Evolutionary conservation across 1,140 invertebrate genomes (phyloP).

Genomic region (Neodiprion virginianus): DNA sequence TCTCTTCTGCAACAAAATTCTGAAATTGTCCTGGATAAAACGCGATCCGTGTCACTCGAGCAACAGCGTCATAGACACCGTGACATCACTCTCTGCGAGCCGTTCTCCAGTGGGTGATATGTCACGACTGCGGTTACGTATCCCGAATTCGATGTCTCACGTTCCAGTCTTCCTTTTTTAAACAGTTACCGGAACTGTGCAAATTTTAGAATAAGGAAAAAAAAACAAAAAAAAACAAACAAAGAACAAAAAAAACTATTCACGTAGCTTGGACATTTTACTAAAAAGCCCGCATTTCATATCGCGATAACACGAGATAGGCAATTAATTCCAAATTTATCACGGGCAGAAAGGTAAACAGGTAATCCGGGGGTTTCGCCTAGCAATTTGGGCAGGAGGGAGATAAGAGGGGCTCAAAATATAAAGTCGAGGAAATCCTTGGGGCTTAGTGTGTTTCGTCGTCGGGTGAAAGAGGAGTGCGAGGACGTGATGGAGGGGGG

Average conservation of each 20-base stretch:
- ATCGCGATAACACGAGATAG: too few relatives aligned
- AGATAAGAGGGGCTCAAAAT: constrained; percentile 2
- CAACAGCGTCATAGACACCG: not conserved
- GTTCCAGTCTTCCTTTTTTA: too few relatives aligned
- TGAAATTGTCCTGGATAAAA: constrained; percentile 9
- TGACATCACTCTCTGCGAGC: too few relatives aligned
- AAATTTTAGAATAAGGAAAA: too few relatives aligned
- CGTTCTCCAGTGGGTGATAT: too few relatives aligned
- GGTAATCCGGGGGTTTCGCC: not conserved
- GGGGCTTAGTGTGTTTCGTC: not conserved
- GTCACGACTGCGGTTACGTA: too few relatives aligned
- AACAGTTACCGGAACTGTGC: too few relatives aligned
- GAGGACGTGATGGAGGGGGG: not conserved
- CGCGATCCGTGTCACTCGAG: constrained; percentile 6
- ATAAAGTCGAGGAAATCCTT: not conserved
- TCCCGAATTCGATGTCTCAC: too few relatives aligned
- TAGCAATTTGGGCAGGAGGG: not conserved
- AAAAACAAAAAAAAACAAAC: too few relatives aligned
- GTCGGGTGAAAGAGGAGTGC: not conserved
- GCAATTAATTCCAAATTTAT: constrained; percentile 1
- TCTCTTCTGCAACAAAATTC: not conserved
- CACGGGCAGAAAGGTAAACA: not conserved
- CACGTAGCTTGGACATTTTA: not conserved
- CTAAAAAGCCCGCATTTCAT: too few relatives aligned
- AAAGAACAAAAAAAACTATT: too few relatives aligned